These are phyloP conservation scores for Cercocebus atys DNA, from an alignment of 2,113 vertebrate genomes.

Conservation along the genomic window DNA sequence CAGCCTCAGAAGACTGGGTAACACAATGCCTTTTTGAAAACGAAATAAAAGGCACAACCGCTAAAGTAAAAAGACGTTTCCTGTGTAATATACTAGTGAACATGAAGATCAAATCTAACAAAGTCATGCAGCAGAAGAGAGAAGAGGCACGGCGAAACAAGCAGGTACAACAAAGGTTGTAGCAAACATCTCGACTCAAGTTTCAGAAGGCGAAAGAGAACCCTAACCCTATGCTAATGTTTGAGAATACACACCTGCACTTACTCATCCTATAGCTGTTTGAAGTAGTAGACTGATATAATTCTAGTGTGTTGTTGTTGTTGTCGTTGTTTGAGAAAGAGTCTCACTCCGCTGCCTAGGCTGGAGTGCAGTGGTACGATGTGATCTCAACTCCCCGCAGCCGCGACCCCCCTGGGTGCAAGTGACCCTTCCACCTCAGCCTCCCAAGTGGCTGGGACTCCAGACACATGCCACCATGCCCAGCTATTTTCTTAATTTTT, in stretches of 20 bases:
- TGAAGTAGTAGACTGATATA: background rate
- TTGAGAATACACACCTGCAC: background rate
- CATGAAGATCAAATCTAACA: background rate
- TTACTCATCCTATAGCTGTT: background rate
- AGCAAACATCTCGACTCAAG: background rate
- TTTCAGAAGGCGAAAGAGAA: background rate
- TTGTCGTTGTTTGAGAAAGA: too few species aligned
- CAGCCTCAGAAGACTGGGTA: background rate
- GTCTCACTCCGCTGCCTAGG: too few species aligned
- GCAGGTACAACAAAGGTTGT: background rate
- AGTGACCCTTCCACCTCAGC: too few species aligned
- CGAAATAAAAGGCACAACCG: background rate
- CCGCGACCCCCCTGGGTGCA: too few species aligned
- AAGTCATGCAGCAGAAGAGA: background rate
- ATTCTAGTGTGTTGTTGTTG: background rate
- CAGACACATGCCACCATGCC: too few species aligned
- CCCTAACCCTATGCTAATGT: too few species aligned
- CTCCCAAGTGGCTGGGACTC: too few species aligned
- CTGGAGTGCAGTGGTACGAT: too few species aligned
- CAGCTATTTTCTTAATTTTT: background rate
- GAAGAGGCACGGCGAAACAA: fast-evolving
- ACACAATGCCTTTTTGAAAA: slow-evolving; percentile 14
- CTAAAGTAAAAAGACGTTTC: background rate
- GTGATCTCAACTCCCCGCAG: too few species aligned
- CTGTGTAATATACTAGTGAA: background rate